Conservation (phyloP, 64 coral and sea anemone genomes). For the Porites lutea region DNA sequence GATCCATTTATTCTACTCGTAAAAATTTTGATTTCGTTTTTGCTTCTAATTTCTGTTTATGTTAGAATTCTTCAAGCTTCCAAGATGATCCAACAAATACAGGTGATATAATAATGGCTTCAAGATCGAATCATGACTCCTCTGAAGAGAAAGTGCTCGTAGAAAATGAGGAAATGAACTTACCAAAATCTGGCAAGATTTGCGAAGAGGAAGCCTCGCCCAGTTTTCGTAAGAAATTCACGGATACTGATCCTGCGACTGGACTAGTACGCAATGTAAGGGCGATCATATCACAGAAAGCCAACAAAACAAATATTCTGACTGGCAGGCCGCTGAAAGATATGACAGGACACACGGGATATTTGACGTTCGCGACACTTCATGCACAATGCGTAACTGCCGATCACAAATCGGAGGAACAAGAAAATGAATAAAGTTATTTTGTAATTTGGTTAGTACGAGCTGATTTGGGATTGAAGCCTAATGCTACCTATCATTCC, state of each 20-base stretch:
- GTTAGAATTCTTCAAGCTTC: neutral
- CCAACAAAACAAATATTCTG: constrained; percentile 71
- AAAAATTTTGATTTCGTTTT: no score
- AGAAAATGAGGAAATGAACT: neutral
- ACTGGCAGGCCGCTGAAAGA: constrained; percentile 79
- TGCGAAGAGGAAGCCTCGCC: neutral
- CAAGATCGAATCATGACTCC: neutral
- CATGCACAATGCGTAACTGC: neutral
- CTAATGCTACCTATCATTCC: no score
- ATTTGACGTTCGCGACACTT: constrained; percentile 92
- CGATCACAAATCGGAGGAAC: neutral
- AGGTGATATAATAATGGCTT: neutral
- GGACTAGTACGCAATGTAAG: constrained; percentile 24
- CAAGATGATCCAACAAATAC: neutral
- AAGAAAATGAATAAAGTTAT: constrained; percentile 6
- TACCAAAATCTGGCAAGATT: neutral
- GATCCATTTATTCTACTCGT: no score
- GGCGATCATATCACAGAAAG: constrained; percentile 3
- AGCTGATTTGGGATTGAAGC: no score
- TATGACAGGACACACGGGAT: constrained; percentile 94
- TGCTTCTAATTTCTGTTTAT: no score
- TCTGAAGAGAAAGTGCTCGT: neutral
- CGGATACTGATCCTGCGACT: constrained; percentile 2
- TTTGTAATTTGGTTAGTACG: no score
- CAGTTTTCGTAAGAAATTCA: neutral